Conservation (phyloP, 2,797 vertebrate genomes). For the Danio choprae region DNA sequence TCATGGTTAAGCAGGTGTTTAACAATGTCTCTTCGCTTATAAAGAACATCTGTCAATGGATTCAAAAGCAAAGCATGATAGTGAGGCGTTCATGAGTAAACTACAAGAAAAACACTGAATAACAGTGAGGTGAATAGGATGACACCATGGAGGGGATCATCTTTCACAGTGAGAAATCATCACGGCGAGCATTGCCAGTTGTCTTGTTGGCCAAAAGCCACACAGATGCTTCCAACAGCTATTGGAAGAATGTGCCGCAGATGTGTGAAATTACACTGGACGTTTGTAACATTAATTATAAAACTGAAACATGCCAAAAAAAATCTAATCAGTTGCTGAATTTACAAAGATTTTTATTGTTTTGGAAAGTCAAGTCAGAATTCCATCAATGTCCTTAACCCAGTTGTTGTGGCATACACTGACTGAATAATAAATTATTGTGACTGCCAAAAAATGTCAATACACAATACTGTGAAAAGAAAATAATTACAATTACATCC, state of each 20-base stretch:
- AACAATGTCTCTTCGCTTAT: neutral
- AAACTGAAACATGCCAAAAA: neutral
- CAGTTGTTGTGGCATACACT: neutral
- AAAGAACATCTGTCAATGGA: neutral
- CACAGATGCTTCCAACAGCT: slow-evolving; percentile 28
- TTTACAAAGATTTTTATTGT: neutral
- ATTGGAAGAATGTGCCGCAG: slow-evolving; percentile 32
- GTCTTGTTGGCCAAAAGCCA: slow-evolving; percentile 26
- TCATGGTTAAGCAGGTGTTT: slow-evolving; percentile 7
- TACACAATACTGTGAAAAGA: neutral
- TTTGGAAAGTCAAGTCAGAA: neutral
- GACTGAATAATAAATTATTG: neutral
- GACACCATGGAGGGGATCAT: slow-evolving; percentile 6
- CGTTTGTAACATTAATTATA: slow-evolving; percentile 3
- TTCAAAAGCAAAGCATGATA: neutral
- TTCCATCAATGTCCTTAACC: neutral
- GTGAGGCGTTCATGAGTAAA: neutral
- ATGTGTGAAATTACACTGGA: slow-evolving; percentile 31
- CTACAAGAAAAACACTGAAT: slow-evolving; percentile 24
- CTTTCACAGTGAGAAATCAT: slow-evolving; percentile 28
- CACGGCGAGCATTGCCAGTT: slow-evolving; percentile 23
- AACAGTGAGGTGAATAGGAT: slow-evolving; percentile 1
- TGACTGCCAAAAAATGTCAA: neutral
- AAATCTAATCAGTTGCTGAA: neutral
- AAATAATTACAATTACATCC: too few relatives aligned